Percentiles rank a stretch among this genome's conserved stretches.
phyloP scores from a whole-genome alignment of 2,113 vertebrate genomes.

The Bubo bubo region DNA sequence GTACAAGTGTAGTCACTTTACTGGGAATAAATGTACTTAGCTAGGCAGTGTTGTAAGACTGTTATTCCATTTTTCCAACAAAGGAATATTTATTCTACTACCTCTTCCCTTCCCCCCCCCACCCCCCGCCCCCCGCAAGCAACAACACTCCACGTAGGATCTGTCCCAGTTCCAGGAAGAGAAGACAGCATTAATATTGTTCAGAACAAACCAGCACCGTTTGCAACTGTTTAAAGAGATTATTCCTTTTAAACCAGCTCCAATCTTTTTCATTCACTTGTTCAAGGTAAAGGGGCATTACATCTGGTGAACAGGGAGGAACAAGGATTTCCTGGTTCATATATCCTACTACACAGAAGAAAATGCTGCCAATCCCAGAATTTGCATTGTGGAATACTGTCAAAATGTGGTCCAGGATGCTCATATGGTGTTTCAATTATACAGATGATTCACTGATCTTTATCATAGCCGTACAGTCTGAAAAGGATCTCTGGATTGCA shows the following conservation, averaged over 20 bases:
- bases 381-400: not conserved
- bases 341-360: not conserved
- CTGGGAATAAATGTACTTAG: not conserved
- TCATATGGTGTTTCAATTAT: conserved; percentile 29
- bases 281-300: not conserved
- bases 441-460: conserved; percentile 24
- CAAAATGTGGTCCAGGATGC: not conserved
- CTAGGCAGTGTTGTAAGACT: not conserved
- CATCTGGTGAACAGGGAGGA: not conserved
- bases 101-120: not conserved
- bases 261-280: not conserved
- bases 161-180: not conserved
- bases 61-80: not conserved
- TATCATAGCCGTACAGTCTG: not conserved
- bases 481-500: not conserved
- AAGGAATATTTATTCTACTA: not conserved
- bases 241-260: not conserved
- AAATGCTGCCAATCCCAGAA: not conserved
- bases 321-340: conserved; percentile 31
- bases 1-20: conserved; percentile 41
- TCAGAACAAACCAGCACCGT: not conserved
- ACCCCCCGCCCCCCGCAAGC: not conserved
- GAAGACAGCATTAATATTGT: not conserved
- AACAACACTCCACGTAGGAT: not conserved
- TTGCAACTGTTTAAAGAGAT: conserved; percentile 12